Evolutionary conservation across 2,888 invertebrate genomes (phyloP).

Genomic region (Euzophera pinguis): DNA sequence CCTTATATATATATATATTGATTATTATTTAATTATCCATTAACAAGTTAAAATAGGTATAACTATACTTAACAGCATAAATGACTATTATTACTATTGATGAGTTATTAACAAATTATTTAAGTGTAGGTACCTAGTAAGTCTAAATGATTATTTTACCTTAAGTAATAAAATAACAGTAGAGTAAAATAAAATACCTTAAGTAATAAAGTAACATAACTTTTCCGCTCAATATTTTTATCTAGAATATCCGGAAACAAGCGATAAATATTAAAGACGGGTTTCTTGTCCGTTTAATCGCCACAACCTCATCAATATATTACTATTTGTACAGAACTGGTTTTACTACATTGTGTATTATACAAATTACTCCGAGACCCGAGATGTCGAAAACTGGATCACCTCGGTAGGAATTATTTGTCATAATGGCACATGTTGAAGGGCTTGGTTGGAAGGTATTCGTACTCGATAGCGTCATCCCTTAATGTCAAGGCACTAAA

Average conservation of each 20-base stretch:
- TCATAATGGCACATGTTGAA: not conserved
- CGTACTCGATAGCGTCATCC: conserved; percentile 3
- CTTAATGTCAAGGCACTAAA: conserved; percentile 13
- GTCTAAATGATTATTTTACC: too few species aligned
- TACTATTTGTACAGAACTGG: not conserved
- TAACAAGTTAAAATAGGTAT: too few species aligned
- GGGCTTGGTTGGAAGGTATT: not conserved
- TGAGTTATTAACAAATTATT: too few species aligned
- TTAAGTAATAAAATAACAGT: too few species aligned
- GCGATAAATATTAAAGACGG: not conserved
- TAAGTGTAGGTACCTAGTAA: too few species aligned
- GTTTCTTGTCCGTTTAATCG: not conserved
- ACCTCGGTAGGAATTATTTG: not conserved
- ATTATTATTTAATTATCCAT: too few species aligned
- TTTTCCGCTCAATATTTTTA: too few species aligned
- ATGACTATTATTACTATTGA: too few species aligned
- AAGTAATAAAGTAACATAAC: too few species aligned
- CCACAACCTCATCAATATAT: not conserved
- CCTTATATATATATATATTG: too few species aligned
- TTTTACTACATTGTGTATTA: not conserved
- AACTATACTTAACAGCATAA: too few species aligned
- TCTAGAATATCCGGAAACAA: not conserved
- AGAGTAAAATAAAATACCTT: too few species aligned
- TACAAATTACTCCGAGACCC: not conserved
- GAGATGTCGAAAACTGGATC: not conserved